Base-by-base conservation (phyloP, 2,797 vertebrate species). In the Phyllotis vaccarum region DNA sequence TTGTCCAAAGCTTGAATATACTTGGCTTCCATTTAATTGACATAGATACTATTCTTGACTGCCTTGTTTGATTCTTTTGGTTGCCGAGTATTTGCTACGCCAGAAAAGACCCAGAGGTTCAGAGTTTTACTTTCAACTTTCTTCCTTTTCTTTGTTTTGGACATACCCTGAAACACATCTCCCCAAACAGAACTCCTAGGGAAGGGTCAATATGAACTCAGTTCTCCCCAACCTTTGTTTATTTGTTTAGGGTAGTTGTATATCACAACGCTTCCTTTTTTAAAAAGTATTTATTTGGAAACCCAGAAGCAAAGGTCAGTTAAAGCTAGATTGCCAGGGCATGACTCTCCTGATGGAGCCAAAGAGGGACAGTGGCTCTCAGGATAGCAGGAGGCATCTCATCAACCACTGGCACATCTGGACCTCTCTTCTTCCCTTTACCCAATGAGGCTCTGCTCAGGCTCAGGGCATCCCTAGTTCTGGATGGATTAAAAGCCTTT, bases 391-490 rank as follows among this genome's bases (percentile, higher is more conserved):
- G 43, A 22, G 13, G 88, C 83, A 97, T 62, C 17, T 90, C 80
- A 66, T 43, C 60, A 27, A 91, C 94, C 60, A 72, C 62, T 62
- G 4, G 40, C 82, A 46, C 60, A 83, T 31, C 56, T 22, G 79
- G 80, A 49, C 14, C 22, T 49, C 58, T 72, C 12, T 68, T 81
- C 62, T 60, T 68, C 80, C 22, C 19, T 29, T 79, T 82, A 11
- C 40, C 68, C 43, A 27, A 12, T 68, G n/a, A 17, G 40, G 72
- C 68, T 79, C 64, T 93, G 24, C 46, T 58, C 24, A 3, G 37
- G 54, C 64, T 80, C 49, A 80, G 37, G 56, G 75, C 75, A 62
- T 95, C 74, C 24, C 96, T 96, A 86, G 79, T 97, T 89, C 70
- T 68, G 89, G 37, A 93, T 46, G 37, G 6, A 40, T 54, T 74